Evolutionary conservation across 2,888 invertebrate species (phyloP).

Genomic region (Marasmarcha lunaedactyla): DNA sequence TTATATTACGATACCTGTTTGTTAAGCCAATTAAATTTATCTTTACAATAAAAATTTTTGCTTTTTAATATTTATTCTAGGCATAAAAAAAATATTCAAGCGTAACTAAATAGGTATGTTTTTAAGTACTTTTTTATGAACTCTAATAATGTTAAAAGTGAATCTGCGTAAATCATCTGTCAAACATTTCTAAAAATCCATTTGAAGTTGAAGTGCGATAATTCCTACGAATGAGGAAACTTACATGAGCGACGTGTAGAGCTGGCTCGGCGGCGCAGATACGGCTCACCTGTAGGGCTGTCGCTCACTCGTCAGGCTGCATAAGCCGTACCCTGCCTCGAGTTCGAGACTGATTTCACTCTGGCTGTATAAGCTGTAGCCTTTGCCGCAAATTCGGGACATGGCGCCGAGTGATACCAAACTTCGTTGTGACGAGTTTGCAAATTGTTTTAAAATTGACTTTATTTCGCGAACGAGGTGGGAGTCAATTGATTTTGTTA

Average conservation of each 20-base stretch:
- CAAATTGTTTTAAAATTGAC: not conserved
- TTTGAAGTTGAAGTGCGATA: conserved; percentile 32
- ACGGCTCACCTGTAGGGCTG: conserved; percentile 23
- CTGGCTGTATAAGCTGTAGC: too few species aligned
- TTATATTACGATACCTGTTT: conserved; percentile 31
- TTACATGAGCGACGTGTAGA: conserved; percentile 53
- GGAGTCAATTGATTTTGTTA: not conserved
- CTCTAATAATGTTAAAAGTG: not conserved
- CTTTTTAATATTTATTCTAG: conserved; percentile 1
- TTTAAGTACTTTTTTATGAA: not conserved
- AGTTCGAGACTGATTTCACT: conserved; percentile 20
- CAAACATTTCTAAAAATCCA: conserved; percentile 22
- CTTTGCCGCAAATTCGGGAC: conserved; percentile 32
- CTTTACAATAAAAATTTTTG: not conserved
- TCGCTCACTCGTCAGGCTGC: conserved; percentile 36
- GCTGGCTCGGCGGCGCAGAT: conserved; percentile 33
- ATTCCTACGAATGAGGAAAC: conserved; percentile 39
- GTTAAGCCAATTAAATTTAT: conserved; percentile 21
- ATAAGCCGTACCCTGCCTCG: conserved; percentile 35
- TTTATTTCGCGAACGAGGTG: not conserved
- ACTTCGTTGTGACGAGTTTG: conserved; percentile 22
- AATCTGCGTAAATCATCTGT: not conserved
- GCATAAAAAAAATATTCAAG: too few species aligned
- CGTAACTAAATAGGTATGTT: not conserved
- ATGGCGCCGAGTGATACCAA: conserved; percentile 41